A percentile compares a stretch with the other conserved stretches of the same genome.
phyloP scores from a whole-genome alignment of 2,888 invertebrate species.

The Ganaspis brasiliensis region DNA sequence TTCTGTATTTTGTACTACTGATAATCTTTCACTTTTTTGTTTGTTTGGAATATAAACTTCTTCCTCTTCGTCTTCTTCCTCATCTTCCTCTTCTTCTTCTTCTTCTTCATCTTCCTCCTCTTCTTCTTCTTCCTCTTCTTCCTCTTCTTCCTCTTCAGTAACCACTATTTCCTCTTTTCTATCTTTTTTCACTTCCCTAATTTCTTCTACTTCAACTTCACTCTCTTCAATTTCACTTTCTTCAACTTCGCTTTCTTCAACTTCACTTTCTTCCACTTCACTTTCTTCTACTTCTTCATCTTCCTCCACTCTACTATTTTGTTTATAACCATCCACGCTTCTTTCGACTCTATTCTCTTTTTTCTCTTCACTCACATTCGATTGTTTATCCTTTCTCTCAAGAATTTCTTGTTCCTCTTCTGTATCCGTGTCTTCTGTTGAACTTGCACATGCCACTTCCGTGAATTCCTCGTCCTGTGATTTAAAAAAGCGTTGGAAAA shows the following conservation, averaged over 20 bases:
- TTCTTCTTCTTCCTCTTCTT: constrained; percentile 52
- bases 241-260: constrained; percentile 49
- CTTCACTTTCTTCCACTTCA: constrained; percentile 55
- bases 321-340: constrained; percentile 42
- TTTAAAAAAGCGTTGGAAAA: constrained; percentile 25
- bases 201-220: constrained; percentile 1
- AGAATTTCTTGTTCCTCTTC: constrained; percentile 29
- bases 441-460: background rate
- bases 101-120: constrained; percentile 78
- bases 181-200: background rate
- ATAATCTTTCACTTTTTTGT: background rate
- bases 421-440: constrained; percentile 4
- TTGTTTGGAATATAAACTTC: constrained; percentile 50
- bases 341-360: constrained; percentile 45
- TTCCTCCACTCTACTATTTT: constrained; percentile 14
- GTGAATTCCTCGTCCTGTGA: constrained; percentile 7
- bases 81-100: constrained; percentile 53
- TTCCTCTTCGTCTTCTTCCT: constrained; percentile 55
- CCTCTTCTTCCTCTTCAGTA: constrained; percentile 29
- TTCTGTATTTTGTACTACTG: constrained; percentile 27
- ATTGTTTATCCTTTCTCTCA: constrained; percentile 19
- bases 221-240: background rate
- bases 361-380: constrained; percentile 49
- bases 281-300: constrained; percentile 50
- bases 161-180: background rate